These are phyloP conservation scores for Gastrophryne carolinensis DNA, from an alignment of 2,797 vertebrate species.

Conservation along the genomic window DNA sequence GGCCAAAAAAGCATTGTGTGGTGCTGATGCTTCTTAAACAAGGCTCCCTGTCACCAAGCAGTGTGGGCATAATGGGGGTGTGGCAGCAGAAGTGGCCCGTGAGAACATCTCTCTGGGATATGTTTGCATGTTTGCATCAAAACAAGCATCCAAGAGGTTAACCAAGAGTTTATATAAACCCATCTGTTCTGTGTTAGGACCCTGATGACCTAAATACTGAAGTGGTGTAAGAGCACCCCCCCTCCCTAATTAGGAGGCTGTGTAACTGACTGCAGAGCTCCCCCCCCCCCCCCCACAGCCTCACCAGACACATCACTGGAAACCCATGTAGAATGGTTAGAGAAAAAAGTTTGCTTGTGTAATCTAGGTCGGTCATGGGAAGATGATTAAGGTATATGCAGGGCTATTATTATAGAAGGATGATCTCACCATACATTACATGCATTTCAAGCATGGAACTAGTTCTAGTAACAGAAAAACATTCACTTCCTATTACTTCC, in stretches of 20 bases:
- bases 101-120: too few species aligned
- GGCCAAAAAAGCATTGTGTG: too few species aligned
- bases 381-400: neutral
- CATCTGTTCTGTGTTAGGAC: slow-evolving; percentile 47
- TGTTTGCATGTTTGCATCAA: too few species aligned
- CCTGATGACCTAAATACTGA: slow-evolving; percentile 29
- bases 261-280: slow-evolving; percentile 16
- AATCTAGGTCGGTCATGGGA: neutral
- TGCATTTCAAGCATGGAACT: neutral
- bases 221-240: slow-evolving; percentile 24
- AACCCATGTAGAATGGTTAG: slow-evolving; percentile 12
- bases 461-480: too few species aligned
- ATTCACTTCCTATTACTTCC: too few species aligned
- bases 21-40: too few species aligned
- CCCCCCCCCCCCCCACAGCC: neutral
- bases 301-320: slow-evolving; percentile 24
- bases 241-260: slow-evolving; percentile 35
- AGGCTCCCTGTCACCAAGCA: too few species aligned
- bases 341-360: neutral
- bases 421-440: neutral
- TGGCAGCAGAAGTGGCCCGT: too few species aligned
- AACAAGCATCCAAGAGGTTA: slow-evolving; percentile 24
- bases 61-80: too few species aligned
- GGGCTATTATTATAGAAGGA: neutral
- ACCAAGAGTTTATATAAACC: slow-evolving; percentile 19